These are phyloP conservation scores for Mus musculus DNA, from an alignment of 2,113 vertebrate genomes.

Conservation along the genomic window DNA sequence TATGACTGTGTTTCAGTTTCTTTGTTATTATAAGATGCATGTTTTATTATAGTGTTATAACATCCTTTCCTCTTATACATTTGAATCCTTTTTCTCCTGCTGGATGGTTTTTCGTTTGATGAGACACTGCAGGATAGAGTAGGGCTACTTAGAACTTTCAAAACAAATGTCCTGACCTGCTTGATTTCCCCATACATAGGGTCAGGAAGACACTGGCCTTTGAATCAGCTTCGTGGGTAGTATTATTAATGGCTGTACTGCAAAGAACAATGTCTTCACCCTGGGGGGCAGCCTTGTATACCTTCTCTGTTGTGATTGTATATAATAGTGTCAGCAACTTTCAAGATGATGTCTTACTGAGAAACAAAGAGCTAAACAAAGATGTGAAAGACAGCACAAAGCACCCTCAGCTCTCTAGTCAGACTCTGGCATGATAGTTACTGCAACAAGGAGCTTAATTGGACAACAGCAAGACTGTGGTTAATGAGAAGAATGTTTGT, in stretches of 20 bases:
- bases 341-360: not conserved
- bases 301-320: not conserved
- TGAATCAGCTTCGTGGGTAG: not conserved
- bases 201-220: not conserved
- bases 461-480: not conserved
- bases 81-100: not conserved
- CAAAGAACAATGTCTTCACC: not conserved
- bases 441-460: not conserved
- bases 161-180: not conserved
- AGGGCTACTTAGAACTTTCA: not conserved
- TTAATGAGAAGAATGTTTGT: slow-evolving; percentile 4
- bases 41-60: not conserved
- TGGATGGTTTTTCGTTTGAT: not conserved
- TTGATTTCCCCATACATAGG: not conserved
- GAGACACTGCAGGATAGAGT: not conserved
- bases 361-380: not conserved
- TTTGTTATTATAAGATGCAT: not conserved
- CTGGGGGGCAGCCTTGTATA: not conserved
- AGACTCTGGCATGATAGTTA: not conserved
- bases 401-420: not conserved
- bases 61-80: not conserved
- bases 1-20: not conserved
- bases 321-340: not conserved
- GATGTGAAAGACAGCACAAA: not conserved
- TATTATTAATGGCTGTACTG: not conserved